Conservation (phyloP, 1,140 invertebrate genomes). For the Eumeta japonica region DNA sequence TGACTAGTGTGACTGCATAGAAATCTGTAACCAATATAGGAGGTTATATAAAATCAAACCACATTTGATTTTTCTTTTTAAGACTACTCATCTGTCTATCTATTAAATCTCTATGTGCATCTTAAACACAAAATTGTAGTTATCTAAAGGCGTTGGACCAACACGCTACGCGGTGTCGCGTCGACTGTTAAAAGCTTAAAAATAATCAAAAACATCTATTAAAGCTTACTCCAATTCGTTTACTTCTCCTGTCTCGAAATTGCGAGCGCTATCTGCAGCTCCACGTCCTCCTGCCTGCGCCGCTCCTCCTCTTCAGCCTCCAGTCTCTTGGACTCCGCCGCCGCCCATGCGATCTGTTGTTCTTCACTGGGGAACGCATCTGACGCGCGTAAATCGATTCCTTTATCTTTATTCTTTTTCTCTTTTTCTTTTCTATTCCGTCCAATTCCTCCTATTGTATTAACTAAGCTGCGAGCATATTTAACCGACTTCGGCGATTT, state of each 20-base stretch:
- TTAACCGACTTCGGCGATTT: constrained; percentile 47
- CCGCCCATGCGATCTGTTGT: constrained; percentile 61
- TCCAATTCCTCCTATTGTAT: constrained; percentile 46
- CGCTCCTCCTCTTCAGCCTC: constrained; percentile 48
- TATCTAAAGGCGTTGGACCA: too few species aligned
- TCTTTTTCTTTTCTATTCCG: constrained; percentile 32
- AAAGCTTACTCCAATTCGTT: too few species aligned
- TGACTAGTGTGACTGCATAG: too few species aligned
- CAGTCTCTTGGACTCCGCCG: constrained; percentile 54
- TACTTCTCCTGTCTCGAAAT: constrained; percentile 51
- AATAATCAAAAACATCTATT: too few species aligned
- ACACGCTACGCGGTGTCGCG: too few species aligned
- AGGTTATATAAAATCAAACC: too few species aligned
- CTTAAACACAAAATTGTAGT: too few species aligned
- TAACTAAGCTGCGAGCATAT: constrained; percentile 40
- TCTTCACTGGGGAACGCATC: constrained; percentile 46
- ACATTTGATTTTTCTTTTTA: too few species aligned
- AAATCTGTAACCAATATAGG: too few species aligned
- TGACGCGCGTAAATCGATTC: constrained; percentile 6
- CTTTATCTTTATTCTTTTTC: constrained; percentile 27
- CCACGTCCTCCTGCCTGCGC: constrained; percentile 52
- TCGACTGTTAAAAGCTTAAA: too few species aligned
- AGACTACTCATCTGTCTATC: too few species aligned
- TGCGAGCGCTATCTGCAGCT: constrained; percentile 58
- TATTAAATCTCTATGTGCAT: too few species aligned